These are phyloP conservation scores for Branchinecta lynchi DNA, from an alignment of 1,140 invertebrate species.

Conservation along the genomic window DNA sequence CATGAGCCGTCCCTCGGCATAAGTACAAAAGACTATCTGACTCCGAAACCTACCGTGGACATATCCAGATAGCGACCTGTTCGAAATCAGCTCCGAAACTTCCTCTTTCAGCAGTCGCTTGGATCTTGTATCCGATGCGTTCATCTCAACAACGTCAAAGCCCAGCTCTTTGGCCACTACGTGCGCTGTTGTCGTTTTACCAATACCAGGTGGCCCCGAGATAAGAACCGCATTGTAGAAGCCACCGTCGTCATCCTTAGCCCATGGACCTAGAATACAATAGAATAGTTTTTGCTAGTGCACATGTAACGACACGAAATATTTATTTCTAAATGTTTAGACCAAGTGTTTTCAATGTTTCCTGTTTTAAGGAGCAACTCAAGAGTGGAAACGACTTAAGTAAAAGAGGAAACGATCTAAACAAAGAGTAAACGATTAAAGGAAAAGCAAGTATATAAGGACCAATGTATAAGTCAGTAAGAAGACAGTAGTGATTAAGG, in stretches of 20 bases:
- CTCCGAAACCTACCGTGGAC: constrained; percentile 33
- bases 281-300: neutral
- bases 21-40: neutral
- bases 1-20: neutral
- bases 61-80: constrained; percentile 48
- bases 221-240: constrained; percentile 82
- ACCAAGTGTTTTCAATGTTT: no score
- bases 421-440: no score
- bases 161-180: constrained; percentile 68
- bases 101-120: constrained; percentile 72
- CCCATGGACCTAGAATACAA: constrained; percentile 41
- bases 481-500: no score
- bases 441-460: no score
- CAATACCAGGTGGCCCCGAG: constrained; percentile 87
- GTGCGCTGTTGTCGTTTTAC: constrained; percentile 78
- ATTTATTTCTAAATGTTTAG: no score
- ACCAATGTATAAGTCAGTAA: no score
- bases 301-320: no score
- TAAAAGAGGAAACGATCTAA: no score
- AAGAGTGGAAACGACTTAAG: no score
- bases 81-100: constrained; percentile 56
- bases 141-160: constrained; percentile 84
- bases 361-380: no score
- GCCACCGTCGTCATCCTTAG: constrained; percentile 48
- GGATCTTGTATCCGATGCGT: constrained; percentile 90